phyloP scores from a whole-genome alignment of 1,140 invertebrate species.

The Drosophila novamexicana region DNA sequence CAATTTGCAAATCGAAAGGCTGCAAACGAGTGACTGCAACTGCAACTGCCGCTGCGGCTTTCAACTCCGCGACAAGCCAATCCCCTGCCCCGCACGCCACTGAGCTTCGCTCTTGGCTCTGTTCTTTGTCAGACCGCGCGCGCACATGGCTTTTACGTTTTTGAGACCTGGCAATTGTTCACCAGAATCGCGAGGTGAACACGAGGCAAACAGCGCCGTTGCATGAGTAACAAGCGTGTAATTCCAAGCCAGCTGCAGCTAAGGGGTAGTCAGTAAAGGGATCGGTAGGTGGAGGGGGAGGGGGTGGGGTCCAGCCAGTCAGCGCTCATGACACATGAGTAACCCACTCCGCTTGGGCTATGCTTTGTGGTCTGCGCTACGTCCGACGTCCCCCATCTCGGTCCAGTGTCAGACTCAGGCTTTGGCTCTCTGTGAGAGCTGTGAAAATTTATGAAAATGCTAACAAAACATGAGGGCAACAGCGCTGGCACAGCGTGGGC shows the following conservation, averaged over 20 bases:
- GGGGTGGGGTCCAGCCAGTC: not conserved
- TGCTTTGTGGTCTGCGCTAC: slow-evolving; percentile 21
- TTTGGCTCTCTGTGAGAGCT: slow-evolving; percentile 18
- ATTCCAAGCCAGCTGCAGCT: slow-evolving; percentile 42
- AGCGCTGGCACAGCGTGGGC: slow-evolving; percentile 3
- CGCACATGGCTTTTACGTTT: slow-evolving; percentile 12
- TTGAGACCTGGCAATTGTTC: slow-evolving; percentile 45
- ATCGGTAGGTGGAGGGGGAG: not conserved
- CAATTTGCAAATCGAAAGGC: slow-evolving; percentile 69
- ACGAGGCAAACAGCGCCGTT: slow-evolving; percentile 47
- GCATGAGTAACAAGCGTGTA: slow-evolving; percentile 78
- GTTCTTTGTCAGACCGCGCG: slow-evolving; percentile 49
- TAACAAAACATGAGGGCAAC: slow-evolving; percentile 46
- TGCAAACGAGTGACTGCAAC: slow-evolving; percentile 42
- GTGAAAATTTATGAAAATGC: slow-evolving; percentile 55
- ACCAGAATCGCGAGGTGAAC: slow-evolving; percentile 46
- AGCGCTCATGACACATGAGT: slow-evolving; percentile 36
- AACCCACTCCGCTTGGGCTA: slow-evolving; percentile 8
- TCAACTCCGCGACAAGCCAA: not conserved
- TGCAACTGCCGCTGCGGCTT: not conserved
- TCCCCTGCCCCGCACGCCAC: slow-evolving; percentile 1
- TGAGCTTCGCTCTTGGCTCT: not conserved
- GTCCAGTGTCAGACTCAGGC: slow-evolving; percentile 14
- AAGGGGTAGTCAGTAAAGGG: not conserved
- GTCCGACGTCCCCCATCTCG: too few relatives aligned